Evolutionary conservation across 2,113 vertebrate species (phyloP).

Genomic region (Willisornis vidua): DNA sequence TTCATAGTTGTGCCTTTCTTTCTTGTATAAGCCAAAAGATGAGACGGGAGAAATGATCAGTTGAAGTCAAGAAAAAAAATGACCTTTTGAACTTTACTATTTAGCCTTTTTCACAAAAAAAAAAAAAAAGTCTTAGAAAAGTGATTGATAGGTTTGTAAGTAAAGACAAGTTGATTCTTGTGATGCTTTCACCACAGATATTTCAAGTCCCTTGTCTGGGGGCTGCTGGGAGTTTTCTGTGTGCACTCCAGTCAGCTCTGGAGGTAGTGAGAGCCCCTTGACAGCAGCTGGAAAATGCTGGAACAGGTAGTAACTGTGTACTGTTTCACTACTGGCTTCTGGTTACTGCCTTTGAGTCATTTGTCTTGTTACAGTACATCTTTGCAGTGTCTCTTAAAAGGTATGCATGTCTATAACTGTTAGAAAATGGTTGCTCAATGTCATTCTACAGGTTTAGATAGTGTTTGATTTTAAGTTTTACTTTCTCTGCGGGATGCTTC

Average conservation of each 20-base stretch:
- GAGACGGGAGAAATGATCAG: not conserved
- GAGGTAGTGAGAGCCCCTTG: not conserved
- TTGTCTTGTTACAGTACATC: not conserved
- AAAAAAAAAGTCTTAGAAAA: not conserved
- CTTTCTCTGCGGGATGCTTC: not conserved
- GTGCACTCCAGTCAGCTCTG: accelerated
- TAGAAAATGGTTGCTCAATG: not conserved
- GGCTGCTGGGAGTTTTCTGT: not conserved
- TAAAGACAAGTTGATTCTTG: not conserved
- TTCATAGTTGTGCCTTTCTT: not conserved
- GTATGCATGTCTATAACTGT: not conserved
- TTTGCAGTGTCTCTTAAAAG: not conserved
- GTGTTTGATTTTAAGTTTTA: not conserved
- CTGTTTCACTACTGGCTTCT: not conserved
- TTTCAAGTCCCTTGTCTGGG: not conserved
- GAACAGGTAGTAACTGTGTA: not conserved
- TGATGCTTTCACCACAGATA: not conserved
- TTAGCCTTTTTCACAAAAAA: not conserved
- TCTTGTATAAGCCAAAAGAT: not conserved
- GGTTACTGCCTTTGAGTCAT: not conserved
- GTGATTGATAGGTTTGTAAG: not conserved
- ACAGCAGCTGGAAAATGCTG: accelerated
- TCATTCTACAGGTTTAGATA: not conserved
- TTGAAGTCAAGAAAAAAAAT: not conserved
- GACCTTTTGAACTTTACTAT: not conserved